Evolutionary conservation across 2,888 invertebrate genomes (phyloP).

Genomic region (Xanthia icteritia): DNA sequence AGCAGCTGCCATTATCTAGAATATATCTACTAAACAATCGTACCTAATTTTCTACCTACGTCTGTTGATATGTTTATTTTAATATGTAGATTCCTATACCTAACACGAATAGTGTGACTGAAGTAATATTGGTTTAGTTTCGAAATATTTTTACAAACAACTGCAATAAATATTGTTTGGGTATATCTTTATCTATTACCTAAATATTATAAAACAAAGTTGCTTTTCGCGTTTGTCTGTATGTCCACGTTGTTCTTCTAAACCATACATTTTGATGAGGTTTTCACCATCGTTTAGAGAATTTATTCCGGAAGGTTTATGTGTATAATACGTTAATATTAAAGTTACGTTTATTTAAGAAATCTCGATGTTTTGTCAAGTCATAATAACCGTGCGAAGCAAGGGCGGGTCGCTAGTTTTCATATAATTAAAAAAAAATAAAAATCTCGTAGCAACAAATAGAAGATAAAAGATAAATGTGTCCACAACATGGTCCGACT

Average conservation of each 20-base stretch:
- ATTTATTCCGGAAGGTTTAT: too few species aligned
- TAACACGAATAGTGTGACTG: not conserved
- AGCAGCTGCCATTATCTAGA: constrained; percentile 81
- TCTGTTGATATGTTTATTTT: constrained; percentile 18
- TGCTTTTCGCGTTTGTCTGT: too few species aligned
- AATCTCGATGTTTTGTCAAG: too few species aligned
- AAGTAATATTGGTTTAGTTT: constrained; percentile 14
- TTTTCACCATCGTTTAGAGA: too few species aligned
- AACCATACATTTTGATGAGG: too few species aligned
- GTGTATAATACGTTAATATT: too few species aligned
- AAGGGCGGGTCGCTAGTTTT: not conserved
- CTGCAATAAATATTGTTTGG: constrained; percentile 13
- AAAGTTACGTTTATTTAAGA: too few species aligned
- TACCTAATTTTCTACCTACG: constrained; percentile 40
- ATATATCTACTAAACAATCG: constrained; percentile 50
- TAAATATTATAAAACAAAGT: too few species aligned
- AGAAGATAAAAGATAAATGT: not conserved
- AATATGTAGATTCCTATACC: not conserved
- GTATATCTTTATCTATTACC: not conserved
- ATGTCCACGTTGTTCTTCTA: too few species aligned
- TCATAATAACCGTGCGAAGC: too few species aligned
- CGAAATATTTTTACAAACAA: not conserved
- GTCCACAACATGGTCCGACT: not conserved
- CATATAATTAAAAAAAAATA: not conserved
- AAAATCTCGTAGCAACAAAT: constrained; percentile 9